Conservation (phyloP, 2,797 vertebrate genomes). For the Hyperoplus immaculatus region DNA sequence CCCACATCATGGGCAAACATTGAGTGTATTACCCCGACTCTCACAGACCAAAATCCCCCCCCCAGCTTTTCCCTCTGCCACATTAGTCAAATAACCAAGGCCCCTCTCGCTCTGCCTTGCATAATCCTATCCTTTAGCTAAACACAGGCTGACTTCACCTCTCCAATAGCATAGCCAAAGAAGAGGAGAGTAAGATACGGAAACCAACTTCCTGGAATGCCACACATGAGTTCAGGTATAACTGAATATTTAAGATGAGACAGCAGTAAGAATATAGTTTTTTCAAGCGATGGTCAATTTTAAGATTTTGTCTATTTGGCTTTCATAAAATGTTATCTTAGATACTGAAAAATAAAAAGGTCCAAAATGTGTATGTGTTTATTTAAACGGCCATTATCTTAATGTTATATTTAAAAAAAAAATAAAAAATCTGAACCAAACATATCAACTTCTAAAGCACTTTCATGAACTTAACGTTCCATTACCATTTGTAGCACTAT, state of each 20-base stretch:
- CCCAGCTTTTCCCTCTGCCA: constrained; percentile 25
- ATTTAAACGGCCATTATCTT: too few relatives aligned
- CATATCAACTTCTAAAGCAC: too few relatives aligned
- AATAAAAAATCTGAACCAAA: too few relatives aligned
- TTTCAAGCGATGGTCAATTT: too few relatives aligned
- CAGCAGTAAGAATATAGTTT: too few relatives aligned
- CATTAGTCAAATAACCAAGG: constrained; percentile 49
- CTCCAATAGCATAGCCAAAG: constrained; percentile 1
- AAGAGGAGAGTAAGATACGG: constrained; percentile 4
- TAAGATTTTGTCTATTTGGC: too few relatives aligned
- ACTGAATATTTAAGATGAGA: constrained; percentile 43
- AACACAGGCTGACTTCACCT: constrained; percentile 29
- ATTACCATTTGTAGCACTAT: too few relatives aligned
- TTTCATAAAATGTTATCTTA: too few relatives aligned
- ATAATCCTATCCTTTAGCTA: constrained; percentile 49
- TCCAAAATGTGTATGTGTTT: too few relatives aligned
- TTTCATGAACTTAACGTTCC: too few relatives aligned
- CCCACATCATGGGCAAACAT: constrained; percentile 20
- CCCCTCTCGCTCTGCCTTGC: constrained; percentile 29
- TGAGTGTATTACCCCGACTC: constrained; percentile 21
- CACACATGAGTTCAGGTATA: constrained; percentile 36
- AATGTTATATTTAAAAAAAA: too few relatives aligned
- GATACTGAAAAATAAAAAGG: too few relatives aligned
- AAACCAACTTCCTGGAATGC: constrained; percentile 8
- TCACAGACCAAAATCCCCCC: constrained; percentile 39